phyloP scores from a whole-genome alignment of 2,797 vertebrate species.

The Sebastes kiyomatsui region DNA sequence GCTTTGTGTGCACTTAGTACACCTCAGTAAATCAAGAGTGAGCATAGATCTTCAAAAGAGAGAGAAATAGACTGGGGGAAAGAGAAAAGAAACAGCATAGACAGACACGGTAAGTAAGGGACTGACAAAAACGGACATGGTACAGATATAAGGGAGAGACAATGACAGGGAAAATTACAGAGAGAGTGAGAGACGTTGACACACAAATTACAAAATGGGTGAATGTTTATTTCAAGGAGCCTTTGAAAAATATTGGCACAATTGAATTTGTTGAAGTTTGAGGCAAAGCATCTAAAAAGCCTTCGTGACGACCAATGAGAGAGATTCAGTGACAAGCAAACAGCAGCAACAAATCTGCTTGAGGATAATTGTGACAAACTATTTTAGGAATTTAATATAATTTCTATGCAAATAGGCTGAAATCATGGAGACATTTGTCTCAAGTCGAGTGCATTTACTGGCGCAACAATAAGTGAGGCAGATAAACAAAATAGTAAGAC shows the following conservation, averaged over 20 bases:
- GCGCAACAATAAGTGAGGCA: background rate
- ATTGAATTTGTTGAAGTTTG: background rate
- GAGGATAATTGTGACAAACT: background rate
- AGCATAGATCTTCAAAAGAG: constrained; percentile 52
- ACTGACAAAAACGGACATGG: constrained; percentile 5
- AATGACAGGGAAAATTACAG: constrained; percentile 9
- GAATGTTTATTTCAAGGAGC: constrained; percentile 21
- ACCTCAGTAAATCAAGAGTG: constrained; percentile 58
- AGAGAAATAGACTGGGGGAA: constrained; percentile 26
- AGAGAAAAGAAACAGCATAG: constrained; percentile 16
- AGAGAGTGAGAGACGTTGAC: background rate
- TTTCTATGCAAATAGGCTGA: background rate
- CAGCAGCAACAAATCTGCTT: background rate
- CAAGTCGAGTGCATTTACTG: background rate
- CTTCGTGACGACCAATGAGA: background rate
- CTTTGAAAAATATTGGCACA: constrained; percentile 7
- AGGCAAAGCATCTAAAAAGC: background rate
- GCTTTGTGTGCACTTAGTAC: constrained; percentile 62
- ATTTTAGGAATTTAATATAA: background rate
- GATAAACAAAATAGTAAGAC: background rate
- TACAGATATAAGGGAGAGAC: constrained; percentile 4
- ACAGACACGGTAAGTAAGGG: background rate
- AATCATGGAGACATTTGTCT: background rate
- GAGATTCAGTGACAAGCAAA: background rate
- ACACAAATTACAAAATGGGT: constrained; percentile 6